These are phyloP conservation scores for Metaphire vulgaris DNA, from an alignment of 1,140 invertebrate genomes.

Conservation along the genomic window DNA sequence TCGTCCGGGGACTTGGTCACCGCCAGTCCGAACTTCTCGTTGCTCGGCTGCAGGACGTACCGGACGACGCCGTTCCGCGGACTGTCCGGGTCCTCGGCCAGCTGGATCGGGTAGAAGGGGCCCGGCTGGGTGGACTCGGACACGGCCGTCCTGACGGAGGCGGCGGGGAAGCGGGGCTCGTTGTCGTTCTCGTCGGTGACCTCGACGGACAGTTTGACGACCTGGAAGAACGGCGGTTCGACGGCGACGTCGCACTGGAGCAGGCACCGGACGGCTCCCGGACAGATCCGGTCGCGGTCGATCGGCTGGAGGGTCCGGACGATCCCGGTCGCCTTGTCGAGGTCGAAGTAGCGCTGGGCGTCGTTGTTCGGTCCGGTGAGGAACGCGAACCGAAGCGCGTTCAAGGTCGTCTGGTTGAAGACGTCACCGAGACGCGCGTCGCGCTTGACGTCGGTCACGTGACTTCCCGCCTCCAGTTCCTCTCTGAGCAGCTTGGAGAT, in stretches of 20 bases:
- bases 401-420: not conserved
- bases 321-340: conserved; percentile 2
- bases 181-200: conserved; percentile 57
- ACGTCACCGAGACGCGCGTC: not conserved
- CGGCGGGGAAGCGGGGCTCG: conserved; percentile 37
- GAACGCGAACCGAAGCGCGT: not conserved
- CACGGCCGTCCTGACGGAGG: conserved; percentile 76
- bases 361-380: not conserved
- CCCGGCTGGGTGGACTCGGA: conserved; percentile 81
- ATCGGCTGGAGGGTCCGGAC: conserved; percentile 18
- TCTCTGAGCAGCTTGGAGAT: not conserved
- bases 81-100: conserved; percentile 82
- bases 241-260: conserved; percentile 17
- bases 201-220: conserved; percentile 32
- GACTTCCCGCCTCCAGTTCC: not conserved
- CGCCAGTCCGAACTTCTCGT: conserved; percentile 47
- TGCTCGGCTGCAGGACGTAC: conserved; percentile 87
- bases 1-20: not conserved
- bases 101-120: conserved; percentile 58
- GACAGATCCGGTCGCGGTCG: conserved; percentile 26
- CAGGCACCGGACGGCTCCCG: conserved; percentile 4
- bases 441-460: not conserved
- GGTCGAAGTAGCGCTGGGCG: not conserved
- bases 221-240: conserved; percentile 15
- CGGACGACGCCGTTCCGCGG: conserved; percentile 82